phyloP scores from a whole-genome alignment of 1,140 invertebrate genomes.

The Mycetomoellerius zeteki region DNA sequence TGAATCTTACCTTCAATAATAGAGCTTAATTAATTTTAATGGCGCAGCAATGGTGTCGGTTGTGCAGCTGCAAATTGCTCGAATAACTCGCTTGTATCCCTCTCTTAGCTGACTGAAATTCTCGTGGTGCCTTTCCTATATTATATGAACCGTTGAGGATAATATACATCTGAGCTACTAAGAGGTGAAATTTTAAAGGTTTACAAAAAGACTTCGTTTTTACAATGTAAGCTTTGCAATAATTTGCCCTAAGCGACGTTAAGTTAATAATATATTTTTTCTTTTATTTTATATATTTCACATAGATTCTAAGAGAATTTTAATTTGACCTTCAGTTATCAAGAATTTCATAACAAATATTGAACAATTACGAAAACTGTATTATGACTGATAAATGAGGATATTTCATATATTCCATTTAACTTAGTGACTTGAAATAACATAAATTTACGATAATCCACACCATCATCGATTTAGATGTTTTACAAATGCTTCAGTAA shows the following conservation, averaged over 20 bases:
- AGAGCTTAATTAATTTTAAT: conserved; percentile 62
- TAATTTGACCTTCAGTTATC: not conserved
- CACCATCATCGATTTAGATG: not conserved
- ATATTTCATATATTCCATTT: not conserved
- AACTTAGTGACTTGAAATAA: not conserved
- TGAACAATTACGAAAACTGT: not conserved
- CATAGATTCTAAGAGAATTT: not conserved
- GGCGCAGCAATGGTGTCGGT: conserved; percentile 46
- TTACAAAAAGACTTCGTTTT: not conserved
- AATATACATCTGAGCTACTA: not conserved
- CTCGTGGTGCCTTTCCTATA: conserved; percentile 56
- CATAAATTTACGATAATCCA: not conserved
- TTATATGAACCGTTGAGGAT: conserved; percentile 15
- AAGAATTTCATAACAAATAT: not conserved
- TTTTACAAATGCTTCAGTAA: conserved; percentile 34
- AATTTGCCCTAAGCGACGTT: not conserved
- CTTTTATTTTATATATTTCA: not conserved
- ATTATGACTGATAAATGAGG: not conserved
- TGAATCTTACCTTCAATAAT: conserved; percentile 52
- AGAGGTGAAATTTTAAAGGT: conserved; percentile 15
- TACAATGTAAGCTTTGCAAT: not conserved
- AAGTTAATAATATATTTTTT: conserved; percentile 13
- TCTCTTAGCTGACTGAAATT: conserved; percentile 51
- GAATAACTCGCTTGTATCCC: conserved; percentile 42
- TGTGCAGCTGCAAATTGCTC: conserved; percentile 57